phyloP scores from a whole-genome alignment of 2,888 invertebrate species.

The Meloe dianella region DNA sequence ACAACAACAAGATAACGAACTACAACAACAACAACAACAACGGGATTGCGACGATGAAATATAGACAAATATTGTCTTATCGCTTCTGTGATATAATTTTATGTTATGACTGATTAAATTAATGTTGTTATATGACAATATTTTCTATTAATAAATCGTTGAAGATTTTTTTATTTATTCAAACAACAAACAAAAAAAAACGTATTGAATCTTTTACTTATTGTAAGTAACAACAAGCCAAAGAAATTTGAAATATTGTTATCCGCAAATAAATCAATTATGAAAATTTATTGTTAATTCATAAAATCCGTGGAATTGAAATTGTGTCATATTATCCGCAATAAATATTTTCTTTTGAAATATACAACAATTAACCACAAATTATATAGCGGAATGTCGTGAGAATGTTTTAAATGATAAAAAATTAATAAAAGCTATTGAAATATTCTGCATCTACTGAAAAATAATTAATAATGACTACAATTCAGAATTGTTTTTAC shows the following conservation, averaged over 20 bases:
- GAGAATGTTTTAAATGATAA: conserved; percentile 43
- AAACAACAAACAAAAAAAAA: conserved; percentile 23
- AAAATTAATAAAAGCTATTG: conserved; percentile 35
- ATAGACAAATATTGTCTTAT: neutral
- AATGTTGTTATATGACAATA: conserved; percentile 20
- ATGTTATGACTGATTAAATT: conserved; percentile 29
- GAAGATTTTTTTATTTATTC: conserved; percentile 25
- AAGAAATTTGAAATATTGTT: conserved; percentile 41
- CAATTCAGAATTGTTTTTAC: conserved; percentile 33
- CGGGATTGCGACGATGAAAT: neutral
- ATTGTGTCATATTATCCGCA: conserved; percentile 39
- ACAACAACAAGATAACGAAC: neutral
- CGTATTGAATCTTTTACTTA: conserved; percentile 32
- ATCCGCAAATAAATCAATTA: conserved; percentile 38
- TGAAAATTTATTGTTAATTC: conserved; percentile 47
- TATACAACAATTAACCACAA: conserved; percentile 27
- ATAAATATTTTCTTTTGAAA: conserved; percentile 42
- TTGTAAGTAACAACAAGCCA: no score
- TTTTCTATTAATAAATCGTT: conserved; percentile 28
- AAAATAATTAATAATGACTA: conserved; percentile 14
- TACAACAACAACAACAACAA: neutral
- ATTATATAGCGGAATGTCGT: conserved; percentile 32
- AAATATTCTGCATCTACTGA: conserved; percentile 25
- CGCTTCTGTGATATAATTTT: conserved; percentile 21
- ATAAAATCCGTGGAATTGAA: conserved; percentile 48